Percentiles rank a stretch among this genome's conserved stretches.
phyloP scores from a whole-genome alignment of 2,888 invertebrate species.

The Latheticus oryzae region DNA sequence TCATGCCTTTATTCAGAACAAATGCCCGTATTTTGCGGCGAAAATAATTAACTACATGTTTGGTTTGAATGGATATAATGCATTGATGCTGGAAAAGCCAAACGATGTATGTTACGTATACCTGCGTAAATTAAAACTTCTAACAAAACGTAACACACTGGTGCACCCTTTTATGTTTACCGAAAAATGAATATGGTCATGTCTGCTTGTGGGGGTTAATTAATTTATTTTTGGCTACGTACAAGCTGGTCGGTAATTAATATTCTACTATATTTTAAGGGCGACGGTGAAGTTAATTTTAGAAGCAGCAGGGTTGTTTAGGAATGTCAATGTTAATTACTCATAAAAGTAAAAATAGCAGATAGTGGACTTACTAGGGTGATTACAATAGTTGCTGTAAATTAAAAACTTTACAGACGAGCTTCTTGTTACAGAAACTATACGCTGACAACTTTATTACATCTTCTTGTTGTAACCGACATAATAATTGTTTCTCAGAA shows the following conservation, averaged over 20 bases:
- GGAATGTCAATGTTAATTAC: slow-evolving; percentile 12
- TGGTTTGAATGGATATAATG: slow-evolving; percentile 21
- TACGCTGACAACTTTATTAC: too few relatives aligned
- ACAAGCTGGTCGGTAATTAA: slow-evolving; percentile 15
- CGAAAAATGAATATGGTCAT: slow-evolving; percentile 11
- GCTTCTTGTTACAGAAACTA: too few relatives aligned
- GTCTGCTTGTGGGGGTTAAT: slow-evolving; percentile 16
- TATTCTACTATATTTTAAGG: background rate
- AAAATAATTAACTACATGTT: slow-evolving; percentile 44
- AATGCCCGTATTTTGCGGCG: slow-evolving; percentile 43
- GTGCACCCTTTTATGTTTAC: slow-evolving; percentile 4
- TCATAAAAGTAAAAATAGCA: slow-evolving; percentile 14
- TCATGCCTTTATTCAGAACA: slow-evolving; percentile 56
- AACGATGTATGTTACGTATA: too few relatives aligned
- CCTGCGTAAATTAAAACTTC: slow-evolving; percentile 34
- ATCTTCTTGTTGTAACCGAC: too few relatives aligned
- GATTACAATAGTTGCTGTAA: too few relatives aligned
- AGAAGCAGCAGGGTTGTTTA: slow-evolving; percentile 1
- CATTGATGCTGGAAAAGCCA: slow-evolving; percentile 34
- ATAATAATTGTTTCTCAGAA: too few relatives aligned
- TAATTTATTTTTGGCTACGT: slow-evolving; percentile 19
- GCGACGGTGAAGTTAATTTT: slow-evolving; percentile 6
- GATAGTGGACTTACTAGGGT: too few relatives aligned
- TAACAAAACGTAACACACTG: slow-evolving; percentile 1
- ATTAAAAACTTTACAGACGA: too few relatives aligned